Base-by-base conservation (phyloP, 2,113 vertebrate genomes). In the Canis aureus region DNA sequence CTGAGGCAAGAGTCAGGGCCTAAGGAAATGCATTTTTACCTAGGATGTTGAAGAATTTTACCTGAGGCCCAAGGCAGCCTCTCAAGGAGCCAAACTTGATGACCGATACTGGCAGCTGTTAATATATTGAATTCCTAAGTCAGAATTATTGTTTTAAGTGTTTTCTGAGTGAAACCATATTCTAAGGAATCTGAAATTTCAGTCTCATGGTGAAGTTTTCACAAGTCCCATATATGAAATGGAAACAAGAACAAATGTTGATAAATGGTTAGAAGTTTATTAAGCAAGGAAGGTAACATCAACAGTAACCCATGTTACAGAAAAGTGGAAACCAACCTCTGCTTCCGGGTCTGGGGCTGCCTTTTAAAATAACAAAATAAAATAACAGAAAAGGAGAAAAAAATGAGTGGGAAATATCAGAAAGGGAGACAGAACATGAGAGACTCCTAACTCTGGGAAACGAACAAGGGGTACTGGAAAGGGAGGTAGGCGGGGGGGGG, bases 111-210 rank as follows among this genome's bases (percentile, higher is more conserved):
- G 78, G 55, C 82, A 97, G 55, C 67, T 95, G 76, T 95, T 96
- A 93, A 79, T 96, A 91, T 64, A 91, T 59, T 91, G 35, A 94
- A 97, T 97, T 96, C 78, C 79, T 93, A 89, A 90, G 86, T 92
- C 69, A 83, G 35, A 92, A 92, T 95, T 87, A 74, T 90, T 92
- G 19, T 98, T 94, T 94, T 94, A 97, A 97, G 85, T 93, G 32
- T 96, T 97, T 94, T 96, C 94, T 84, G 76, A 89, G 82, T 94
- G n/a, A 96, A 98, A 97, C 55, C 38, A 74, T 89, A 89, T 88
- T 93, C 71, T 87, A 91, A 91, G 11, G 32, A 95, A 79, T n/a
- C 86, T 43, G 66, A 96, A 91, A 93, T 94, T 94, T 97, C 55
- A 67, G 38, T 69, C 35, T 94, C n/a, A 66, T 38, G 7, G 59